A percentile compares a stretch with the other conserved stretches of the same genome.
Conservation (phyloP, 2,888 invertebrate species). For the Aporophyla lueneburgensis region DNA sequence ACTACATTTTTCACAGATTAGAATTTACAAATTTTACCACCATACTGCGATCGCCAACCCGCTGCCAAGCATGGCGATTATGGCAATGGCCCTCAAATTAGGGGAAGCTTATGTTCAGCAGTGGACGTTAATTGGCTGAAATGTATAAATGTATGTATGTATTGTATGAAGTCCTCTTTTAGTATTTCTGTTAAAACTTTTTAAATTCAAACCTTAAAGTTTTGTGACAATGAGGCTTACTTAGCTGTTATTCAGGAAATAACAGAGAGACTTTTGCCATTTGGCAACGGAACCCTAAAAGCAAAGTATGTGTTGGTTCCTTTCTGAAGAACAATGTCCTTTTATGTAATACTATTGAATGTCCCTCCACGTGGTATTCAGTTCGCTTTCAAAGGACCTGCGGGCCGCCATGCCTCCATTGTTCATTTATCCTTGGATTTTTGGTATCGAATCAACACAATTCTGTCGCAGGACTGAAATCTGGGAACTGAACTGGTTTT, state of each 20-base stretch:
- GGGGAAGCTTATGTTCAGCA: no score
- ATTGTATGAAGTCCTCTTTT: neutral
- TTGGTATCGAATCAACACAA: slow-evolving; percentile 60
- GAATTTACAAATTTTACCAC: no score
- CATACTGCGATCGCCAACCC: no score
- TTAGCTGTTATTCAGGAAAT: slow-evolving; percentile 30
- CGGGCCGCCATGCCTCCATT: slow-evolving; percentile 61
- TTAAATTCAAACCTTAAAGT: slow-evolving; percentile 32
- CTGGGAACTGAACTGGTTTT: no score
- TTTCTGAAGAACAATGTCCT: slow-evolving; percentile 72
- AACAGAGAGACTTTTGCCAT: slow-evolving; percentile 23
- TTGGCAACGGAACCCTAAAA: slow-evolving; percentile 43
- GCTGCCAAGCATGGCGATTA: no score
- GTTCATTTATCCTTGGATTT: slow-evolving; percentile 73
- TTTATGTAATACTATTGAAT: slow-evolving; percentile 69
- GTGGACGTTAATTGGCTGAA: no score
- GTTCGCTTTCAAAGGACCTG: slow-evolving; percentile 68
- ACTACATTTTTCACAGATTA: no score
- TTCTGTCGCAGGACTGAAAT: slow-evolving; percentile 29
- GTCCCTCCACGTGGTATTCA: slow-evolving; percentile 64
- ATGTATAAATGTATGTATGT: no score
- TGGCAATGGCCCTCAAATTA: no score
- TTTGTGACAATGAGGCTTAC: slow-evolving; percentile 17
- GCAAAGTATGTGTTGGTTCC: slow-evolving; percentile 62
- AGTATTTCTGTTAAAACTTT: slow-evolving; percentile 19